Evolutionary conservation across 2,113 vertebrate genomes (phyloP).

Genomic region (Shinisaurus crocodilurus): DNA sequence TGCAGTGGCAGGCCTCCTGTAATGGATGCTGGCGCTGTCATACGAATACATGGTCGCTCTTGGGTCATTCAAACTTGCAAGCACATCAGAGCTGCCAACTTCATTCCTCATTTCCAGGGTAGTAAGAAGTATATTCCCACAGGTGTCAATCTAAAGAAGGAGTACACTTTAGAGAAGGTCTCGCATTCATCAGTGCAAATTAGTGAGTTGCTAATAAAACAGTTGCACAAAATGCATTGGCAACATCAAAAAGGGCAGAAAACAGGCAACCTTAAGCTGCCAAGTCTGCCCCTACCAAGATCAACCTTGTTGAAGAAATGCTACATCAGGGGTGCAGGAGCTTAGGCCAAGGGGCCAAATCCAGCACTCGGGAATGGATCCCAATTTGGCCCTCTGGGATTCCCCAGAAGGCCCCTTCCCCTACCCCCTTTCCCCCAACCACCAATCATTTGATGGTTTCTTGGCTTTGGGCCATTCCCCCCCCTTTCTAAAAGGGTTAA

Average conservation of each 20-base stretch:
- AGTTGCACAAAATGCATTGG: neutral
- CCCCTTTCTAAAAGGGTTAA: too few species aligned
- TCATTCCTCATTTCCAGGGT: conserved; percentile 84
- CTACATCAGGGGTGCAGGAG: too few species aligned
- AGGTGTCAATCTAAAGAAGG: conserved; percentile 85
- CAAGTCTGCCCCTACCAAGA: neutral
- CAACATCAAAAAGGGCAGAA: neutral
- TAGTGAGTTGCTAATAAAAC: neutral
- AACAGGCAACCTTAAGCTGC: neutral
- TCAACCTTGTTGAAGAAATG: neutral
- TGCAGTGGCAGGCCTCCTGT: conserved; percentile 84
- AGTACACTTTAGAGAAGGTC: conserved; percentile 51
- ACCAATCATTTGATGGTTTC: too few species aligned
- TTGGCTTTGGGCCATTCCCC: too few species aligned
- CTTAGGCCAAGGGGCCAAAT: too few species aligned
- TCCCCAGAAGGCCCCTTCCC: too few species aligned
- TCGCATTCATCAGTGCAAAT: neutral
- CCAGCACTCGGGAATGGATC: too few species aligned
- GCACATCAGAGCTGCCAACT: conserved; percentile 80
- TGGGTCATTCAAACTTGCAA: conserved; percentile 77
- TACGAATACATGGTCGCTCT: conserved; percentile 82
- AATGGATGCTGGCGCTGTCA: conserved; percentile 89
- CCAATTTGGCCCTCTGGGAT: too few species aligned
- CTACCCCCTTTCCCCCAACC: too few species aligned
- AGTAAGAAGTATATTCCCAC: conserved; percentile 89